A percentile compares a stretch with the other conserved stretches of the same genome.
Evolutionary conservation across 2,888 invertebrate species (phyloP).

Genomic region (Parasteatoda lunata): DNA sequence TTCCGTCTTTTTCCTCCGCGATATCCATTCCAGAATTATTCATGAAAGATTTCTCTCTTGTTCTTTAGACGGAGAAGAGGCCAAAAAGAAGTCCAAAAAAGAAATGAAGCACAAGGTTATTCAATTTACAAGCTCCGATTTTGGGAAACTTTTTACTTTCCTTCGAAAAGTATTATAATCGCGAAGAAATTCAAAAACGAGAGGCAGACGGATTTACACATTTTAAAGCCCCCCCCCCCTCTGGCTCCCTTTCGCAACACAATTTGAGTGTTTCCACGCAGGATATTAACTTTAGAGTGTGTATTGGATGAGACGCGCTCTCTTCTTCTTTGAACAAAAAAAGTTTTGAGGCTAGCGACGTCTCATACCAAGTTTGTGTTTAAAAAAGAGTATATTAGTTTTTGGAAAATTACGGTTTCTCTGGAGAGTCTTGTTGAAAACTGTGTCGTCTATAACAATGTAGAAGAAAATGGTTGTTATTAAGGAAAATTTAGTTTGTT

Average conservation of each 20-base stretch:
- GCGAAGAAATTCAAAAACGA: constrained; percentile 36
- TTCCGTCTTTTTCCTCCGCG: constrained; percentile 9
- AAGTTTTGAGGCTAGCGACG: too few species aligned
- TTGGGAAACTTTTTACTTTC: constrained; percentile 25
- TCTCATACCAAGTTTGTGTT: too few species aligned
- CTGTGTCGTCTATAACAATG: too few species aligned
- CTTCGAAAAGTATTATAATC: constrained; percentile 42
- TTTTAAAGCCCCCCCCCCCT: constrained; percentile 13
- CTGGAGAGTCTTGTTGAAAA: too few species aligned
- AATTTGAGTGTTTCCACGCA: constrained; percentile 10
- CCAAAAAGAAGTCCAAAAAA: not conserved
- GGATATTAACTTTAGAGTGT: constrained; percentile 23
- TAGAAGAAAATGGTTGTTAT: too few species aligned
- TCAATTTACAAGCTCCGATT: constrained; percentile 49
- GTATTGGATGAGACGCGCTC: not conserved
- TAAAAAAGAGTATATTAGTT: too few species aligned
- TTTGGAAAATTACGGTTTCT: too few species aligned
- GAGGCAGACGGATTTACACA: constrained; percentile 39
- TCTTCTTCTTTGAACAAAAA: not conserved
- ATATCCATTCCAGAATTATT: constrained; percentile 39
- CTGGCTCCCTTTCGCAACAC: not conserved
- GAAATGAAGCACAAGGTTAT: constrained; percentile 15
- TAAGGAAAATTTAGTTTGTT: too few species aligned
- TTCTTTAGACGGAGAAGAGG: not conserved
- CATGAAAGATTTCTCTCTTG: constrained; percentile 18